Base-by-base conservation (phyloP, 2,113 vertebrate genomes). In the Phalacrocorax pelagicus region DNA sequence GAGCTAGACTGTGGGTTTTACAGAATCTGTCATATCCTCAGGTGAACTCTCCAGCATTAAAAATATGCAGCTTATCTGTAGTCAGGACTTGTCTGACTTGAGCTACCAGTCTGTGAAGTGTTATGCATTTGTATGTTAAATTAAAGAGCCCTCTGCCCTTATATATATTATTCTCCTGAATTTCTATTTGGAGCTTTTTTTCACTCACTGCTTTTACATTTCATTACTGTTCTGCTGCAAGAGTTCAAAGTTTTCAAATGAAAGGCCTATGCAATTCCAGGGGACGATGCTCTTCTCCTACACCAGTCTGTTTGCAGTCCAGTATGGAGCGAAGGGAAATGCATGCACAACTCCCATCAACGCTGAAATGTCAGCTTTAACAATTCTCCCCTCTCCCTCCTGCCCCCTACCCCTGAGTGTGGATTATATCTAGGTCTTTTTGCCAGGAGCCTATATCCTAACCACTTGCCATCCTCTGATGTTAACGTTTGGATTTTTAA, bases 81-180 rank as follows among this genome's bases (percentile, higher is more conserved):
- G 91, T 91, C 91, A 93, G 81, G 87, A 94, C 84, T 90, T 90
- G 92, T 93, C 92, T 73, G 59, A 51, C 88, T 93, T 5, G 32
- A 97, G 92, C 63, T 95, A 88, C 75, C 90, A 84, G 96, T 26
- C 91, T 79, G 78, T 91, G 88, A 92, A 86, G 69, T 92, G 77
- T 79, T 87, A 87, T 58, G 54, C 72, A 92, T 90, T 96, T 94
- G 83, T 81, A 91, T 62, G 54, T 72, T 82, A 94, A 92, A 94
- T 94, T 95, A 95, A 91, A 92, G 65, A 92, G 69, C 57, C 88
- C 86, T 97, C 49, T 95, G 73, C 65, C 86, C 86, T 94, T 88
- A 87, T 75, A 79, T 79, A 73, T 92, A 85, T 70, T 81, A 84
- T 92, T 82, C 34, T 92, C 38, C 47, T 13, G 23, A 61, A 91